A percentile compares a stretch with the other conserved stretches of the same genome.
Evolutionary conservation across 2,797 vertebrate species (phyloP).

Genomic region (Urosaurus nigricauda): DNA sequence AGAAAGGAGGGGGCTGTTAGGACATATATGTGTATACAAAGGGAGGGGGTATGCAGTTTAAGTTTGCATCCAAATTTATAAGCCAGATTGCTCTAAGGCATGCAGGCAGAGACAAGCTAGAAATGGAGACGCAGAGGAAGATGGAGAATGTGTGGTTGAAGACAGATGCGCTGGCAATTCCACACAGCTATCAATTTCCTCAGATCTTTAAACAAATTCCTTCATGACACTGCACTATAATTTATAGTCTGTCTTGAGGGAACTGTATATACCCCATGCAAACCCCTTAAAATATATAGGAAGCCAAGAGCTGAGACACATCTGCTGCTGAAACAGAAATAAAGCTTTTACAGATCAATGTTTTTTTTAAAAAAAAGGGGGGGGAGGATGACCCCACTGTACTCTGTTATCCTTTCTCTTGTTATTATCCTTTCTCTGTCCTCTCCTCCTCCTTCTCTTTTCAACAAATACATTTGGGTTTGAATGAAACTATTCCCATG

Average conservation of each 20-base stretch:
- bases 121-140: constrained; percentile 45
- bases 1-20: neutral
- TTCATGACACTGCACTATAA: constrained; percentile 51
- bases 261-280: constrained; percentile 26
- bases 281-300: neutral
- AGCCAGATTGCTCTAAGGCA: constrained; percentile 31
- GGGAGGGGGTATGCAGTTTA: neutral
- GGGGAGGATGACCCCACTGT: neutral
- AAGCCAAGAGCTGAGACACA: constrained; percentile 19
- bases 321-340: constrained; percentile 50
- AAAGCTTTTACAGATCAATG: constrained; percentile 22
- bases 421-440: neutral
- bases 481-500: constrained; percentile 23
- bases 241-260: constrained; percentile 53
- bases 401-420: neutral
- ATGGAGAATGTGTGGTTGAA: constrained; percentile 54
- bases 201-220: constrained; percentile 66
- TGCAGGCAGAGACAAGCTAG: constrained; percentile 37
- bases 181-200: constrained; percentile 50
- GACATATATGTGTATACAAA: neutral
- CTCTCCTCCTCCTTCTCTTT: neutral
- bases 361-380: neutral
- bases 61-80: constrained; percentile 46
- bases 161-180: constrained; percentile 48
- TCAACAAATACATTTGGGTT: neutral